phyloP scores from a whole-genome alignment of 2,888 invertebrate genomes.

The Mactromeris polynyma region DNA sequence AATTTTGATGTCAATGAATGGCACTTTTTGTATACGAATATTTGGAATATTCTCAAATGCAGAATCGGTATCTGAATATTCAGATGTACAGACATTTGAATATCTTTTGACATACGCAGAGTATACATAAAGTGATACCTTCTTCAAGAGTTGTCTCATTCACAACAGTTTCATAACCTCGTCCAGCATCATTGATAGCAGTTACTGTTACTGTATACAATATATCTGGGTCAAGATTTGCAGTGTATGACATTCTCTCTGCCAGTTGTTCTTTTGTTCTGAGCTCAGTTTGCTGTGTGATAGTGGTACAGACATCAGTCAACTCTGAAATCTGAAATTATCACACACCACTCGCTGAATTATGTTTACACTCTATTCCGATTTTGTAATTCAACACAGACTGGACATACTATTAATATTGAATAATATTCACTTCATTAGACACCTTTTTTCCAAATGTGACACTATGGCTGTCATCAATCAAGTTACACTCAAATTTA shows the following conservation, averaged over 20 bases:
- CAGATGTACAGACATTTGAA: no score
- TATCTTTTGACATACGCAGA: no score
- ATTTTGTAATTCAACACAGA: background rate
- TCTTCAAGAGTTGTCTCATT: slow-evolving; percentile 42
- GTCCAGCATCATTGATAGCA: slow-evolving; percentile 52
- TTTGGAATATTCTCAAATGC: background rate
- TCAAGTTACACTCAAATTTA: no score
- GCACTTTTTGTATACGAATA: background rate
- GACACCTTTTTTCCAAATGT: no score
- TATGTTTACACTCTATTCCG: background rate
- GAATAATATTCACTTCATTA: no score
- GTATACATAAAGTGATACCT: slow-evolving; percentile 21
- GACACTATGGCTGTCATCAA: no score
- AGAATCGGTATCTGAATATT: no score
- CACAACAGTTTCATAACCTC: slow-evolving; percentile 26
- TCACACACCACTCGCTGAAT: background rate
- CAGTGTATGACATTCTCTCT: background rate
- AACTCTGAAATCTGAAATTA: background rate
- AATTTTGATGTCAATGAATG: no score
- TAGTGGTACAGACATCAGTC: background rate
- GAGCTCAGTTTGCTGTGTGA: background rate
- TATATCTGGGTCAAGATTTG: slow-evolving; percentile 24
- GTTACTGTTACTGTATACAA: slow-evolving; percentile 35
- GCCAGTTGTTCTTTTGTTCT: background rate
- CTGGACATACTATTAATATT: no score